Evolutionary conservation across 2,888 invertebrate genomes (phyloP), one percentile per base, ranked within the genome.

Genomic region (Platycnemis pennipes): DNA sequence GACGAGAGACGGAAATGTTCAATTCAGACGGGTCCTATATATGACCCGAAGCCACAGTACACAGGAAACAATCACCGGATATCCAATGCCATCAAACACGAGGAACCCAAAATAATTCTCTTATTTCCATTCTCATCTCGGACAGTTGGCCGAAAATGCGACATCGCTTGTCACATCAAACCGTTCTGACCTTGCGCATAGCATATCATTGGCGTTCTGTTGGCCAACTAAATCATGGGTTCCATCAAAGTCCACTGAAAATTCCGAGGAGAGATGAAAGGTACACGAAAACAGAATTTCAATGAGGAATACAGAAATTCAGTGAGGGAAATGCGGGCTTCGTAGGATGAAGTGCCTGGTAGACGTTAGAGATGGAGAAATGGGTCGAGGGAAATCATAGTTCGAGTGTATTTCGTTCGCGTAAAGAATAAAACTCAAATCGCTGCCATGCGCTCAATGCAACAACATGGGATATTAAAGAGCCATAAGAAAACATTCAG

Each of bases 101-200:
- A 37, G 37, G 22, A 26, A 77, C 16, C 37, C 22, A 7, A 26
- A 77, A 37, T 77, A 77, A 77, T 77, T 77, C 26, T 8, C 63
- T 26, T 26, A 63, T 63, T 26, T 26, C 37, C 37, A 77, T 77
- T 77, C 77, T 13, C 13, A 37, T 77, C 77, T 77, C 77, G 77
- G 37, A 26, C 77, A 8, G 37, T n/a, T 77, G 31, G 77, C 31
- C 77, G 77, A 77, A 77, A 77, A 77, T 77, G 37, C 37, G 77
- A 77, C 77, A 77, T 77, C 77, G 37, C 77, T 37, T 77, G 77
- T 77, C 77, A 77, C 77, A 77, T 77, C 77, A 77, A 37, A 77
- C 26, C 11, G 22, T 37, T 37, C 11, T 77, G 31, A 37, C 77
- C 37, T 77, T 77, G 16, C n/a, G 77, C 13, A 77, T 77, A 22